These are phyloP conservation scores for Silurus aristotelis DNA, from an alignment of 2,797 vertebrate genomes.

Conservation along the genomic window DNA sequence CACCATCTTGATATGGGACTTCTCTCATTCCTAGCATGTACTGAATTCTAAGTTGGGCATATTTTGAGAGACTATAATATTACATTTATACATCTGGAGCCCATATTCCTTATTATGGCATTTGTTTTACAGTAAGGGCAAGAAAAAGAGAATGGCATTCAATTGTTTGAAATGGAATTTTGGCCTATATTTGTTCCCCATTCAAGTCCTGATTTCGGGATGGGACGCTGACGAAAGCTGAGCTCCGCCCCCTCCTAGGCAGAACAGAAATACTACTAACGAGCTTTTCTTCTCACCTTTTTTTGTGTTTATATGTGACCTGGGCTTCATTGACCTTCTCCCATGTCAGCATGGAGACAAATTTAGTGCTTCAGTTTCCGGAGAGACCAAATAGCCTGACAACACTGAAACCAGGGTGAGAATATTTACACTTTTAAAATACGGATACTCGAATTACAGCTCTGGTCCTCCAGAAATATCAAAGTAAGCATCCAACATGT, in stretches of 20 bases:
- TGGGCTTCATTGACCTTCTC: conserved; percentile 76
- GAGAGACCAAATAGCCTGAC: conserved; percentile 74
- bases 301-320: conserved; percentile 67
- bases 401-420: conserved; percentile 63
- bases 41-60: conserved; percentile 16
- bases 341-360: conserved; percentile 70
- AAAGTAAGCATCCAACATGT: conserved; percentile 44
- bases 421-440: conserved; percentile 59
- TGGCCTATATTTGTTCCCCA: conserved; percentile 48
- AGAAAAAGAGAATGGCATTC: conserved; percentile 25
- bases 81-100: conserved; percentile 26
- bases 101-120: conserved; percentile 18
- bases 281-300: conserved; percentile 42
- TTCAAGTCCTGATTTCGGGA: conserved; percentile 52
- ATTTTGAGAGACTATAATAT: conserved; percentile 25
- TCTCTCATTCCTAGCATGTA: conserved; percentile 48
- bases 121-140: conserved; percentile 28
- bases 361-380: conserved; percentile 77
- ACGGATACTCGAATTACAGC: conserved; percentile 61
- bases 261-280: conserved; percentile 56
- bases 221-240: conserved; percentile 53
- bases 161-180: conserved; percentile 53
- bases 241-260: conserved; percentile 34
- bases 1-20: conserved; percentile 29
- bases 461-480: conserved; percentile 50